Conservation (phyloP, 2,888 invertebrate genomes). For the Polyommatus iphigenia region DNA sequence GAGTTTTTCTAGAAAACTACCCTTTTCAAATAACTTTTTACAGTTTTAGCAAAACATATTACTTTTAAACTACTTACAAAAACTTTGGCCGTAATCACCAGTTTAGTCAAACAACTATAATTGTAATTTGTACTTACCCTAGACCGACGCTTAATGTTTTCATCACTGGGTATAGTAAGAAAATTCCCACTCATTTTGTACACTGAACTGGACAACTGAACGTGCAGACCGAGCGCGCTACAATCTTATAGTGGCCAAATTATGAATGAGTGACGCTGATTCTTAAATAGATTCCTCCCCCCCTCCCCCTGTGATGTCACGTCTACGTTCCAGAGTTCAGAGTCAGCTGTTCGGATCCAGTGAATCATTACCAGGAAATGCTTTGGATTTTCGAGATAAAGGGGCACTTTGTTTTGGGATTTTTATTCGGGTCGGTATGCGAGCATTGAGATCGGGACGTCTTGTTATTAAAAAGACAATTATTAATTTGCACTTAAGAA, state of each 20-base stretch:
- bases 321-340: conserved; percentile 58
- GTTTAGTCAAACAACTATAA: no score
- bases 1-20: no score
- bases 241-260: conserved; percentile 62
- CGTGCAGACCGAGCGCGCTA: conserved; percentile 67
- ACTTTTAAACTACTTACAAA: no score
- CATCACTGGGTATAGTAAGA: conserved; percentile 71
- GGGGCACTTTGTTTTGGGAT: not conserved
- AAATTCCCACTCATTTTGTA: conserved; percentile 76
- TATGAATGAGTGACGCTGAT: conserved; percentile 77
- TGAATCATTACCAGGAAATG: conserved; percentile 31
- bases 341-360: conserved; percentile 50
- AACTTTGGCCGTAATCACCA: no score
- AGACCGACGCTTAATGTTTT: conserved; percentile 63
- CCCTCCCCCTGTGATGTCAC: conserved; percentile 53
- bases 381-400: conserved; percentile 20
- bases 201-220: conserved; percentile 39
- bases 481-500: not conserved
- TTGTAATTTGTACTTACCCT: conserved; percentile 57
- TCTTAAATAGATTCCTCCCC: conserved; percentile 59
- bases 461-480: not conserved
- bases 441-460: not conserved
- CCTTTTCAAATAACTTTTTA: no score
- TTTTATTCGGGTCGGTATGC: not conserved
- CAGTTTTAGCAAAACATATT: no score